Percentiles rank a stretch among this genome's conserved stretches.
Conservation (phyloP, 1,140 invertebrate genomes). For the Drosophila tristis region DNA sequence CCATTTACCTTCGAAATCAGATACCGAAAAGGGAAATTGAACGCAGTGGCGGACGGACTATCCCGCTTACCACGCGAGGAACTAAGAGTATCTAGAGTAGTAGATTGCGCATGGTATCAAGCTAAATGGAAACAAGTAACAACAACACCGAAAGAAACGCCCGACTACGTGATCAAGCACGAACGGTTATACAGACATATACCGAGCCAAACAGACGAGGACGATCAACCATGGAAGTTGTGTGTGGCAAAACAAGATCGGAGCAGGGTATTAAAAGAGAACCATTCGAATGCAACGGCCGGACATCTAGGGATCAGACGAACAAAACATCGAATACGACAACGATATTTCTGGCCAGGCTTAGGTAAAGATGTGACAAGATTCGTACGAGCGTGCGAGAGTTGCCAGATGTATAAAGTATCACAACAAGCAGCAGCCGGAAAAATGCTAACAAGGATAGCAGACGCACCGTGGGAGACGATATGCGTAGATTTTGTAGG, state of each 20-base stretch:
- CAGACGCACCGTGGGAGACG: neutral
- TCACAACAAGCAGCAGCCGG: conserved; percentile 1
- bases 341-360: neutral
- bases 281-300: neutral
- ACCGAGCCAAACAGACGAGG: neutral
- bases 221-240: neutral
- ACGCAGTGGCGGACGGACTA: neutral
- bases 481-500: conserved; percentile 4
- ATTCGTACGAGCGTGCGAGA: neutral
- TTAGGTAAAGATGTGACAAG: neutral
- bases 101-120: neutral
- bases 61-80: neutral
- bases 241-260: neutral
- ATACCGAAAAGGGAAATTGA: neutral
- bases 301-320: no score
- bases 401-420: neutral
- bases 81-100: neutral
- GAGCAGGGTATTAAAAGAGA: neutral
- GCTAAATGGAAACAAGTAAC: neutral
- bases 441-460: neutral
- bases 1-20: neutral
- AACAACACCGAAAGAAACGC: neutral
- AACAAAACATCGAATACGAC: no score
- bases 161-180: neutral
- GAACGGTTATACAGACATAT: neutral